phyloP scores from a whole-genome alignment of 1,140 invertebrate species.

The Stratiolaelaps scimitus region DNA sequence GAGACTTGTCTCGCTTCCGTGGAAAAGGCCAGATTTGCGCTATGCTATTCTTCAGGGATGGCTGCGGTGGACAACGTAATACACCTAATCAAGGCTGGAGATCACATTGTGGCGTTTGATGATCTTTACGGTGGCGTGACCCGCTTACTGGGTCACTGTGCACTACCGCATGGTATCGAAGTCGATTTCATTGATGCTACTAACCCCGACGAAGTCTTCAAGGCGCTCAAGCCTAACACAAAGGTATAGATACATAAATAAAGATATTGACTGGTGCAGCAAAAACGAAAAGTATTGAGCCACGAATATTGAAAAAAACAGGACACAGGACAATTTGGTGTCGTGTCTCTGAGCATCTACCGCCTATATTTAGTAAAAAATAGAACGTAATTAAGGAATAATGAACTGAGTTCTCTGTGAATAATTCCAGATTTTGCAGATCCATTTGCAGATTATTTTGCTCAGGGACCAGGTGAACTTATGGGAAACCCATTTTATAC shows the following conservation, averaged over 20 bases:
- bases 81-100: conserved; percentile 40
- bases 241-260: conserved; percentile 37
- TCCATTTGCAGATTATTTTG: too few species aligned
- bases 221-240: conserved; percentile 41
- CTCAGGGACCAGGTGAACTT: too few species aligned
- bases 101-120: conserved; percentile 41
- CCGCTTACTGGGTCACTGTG: conserved; percentile 40
- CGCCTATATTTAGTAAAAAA: too few species aligned
- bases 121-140: conserved; percentile 40
- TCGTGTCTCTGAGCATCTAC: too few species aligned
- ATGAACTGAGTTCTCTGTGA: too few species aligned
- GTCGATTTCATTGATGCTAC: conserved; percentile 41
- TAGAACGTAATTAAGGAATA: too few species aligned
- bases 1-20: conserved; percentile 30
- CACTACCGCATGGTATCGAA: conserved; percentile 39
- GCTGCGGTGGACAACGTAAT: conserved; percentile 40
- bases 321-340: too few species aligned
- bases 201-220: conserved; percentile 36
- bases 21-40: conserved; percentile 29
- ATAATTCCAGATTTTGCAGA: too few species aligned
- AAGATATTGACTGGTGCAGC: too few species aligned
- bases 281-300: too few species aligned
- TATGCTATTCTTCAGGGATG: conserved; percentile 41
- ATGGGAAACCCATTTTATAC: too few species aligned
- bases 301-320: too few species aligned